Evolutionary conservation across 2,888 invertebrate species (phyloP), one percentile per base, ranked within the genome.

Genomic region (Spodoptera exigua): DNA sequence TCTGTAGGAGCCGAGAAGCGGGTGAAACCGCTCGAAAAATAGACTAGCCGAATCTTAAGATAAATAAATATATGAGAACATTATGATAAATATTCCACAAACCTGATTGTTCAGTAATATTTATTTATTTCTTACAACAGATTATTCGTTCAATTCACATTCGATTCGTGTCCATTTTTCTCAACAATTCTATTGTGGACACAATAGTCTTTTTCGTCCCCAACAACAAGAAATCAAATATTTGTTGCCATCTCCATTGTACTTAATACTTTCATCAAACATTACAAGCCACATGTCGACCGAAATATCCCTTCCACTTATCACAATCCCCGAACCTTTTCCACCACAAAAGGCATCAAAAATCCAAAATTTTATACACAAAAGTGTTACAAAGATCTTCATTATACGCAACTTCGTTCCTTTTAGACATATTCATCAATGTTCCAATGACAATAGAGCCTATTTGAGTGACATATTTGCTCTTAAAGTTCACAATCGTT

Each of bases 381-480:
- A 48, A 63, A 61, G 45, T 46, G 32, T 51, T 35, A 45, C 46
- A 51, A 54, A 67, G 58, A 47, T 43, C 45, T 59, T 72, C 57
- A 70, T 71, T 69, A 62, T 51, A 60, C 34, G 55, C 56, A 16
- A 57, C 57, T 69, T 63, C 57, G 53, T 71, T 54, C 60, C 52
- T 53, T 57, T 53, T 66, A 37, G 46, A 52, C 37, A 37, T 58
- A 76, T 76, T 46, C 46, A 49, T 70, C 78, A 71, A 58, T 68
- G 68, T 66, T 47, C 43, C 14, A 46, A 7, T 45, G 53, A 77
- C 77, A 76, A 77, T 68, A 37, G 63, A 14, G 21, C 36, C 68
- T 47, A 63, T 74, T 63, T 11, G 36, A 40, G 48, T 67, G 67
- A 76, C 64, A 58, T 76, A 75, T 75, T 65, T 61, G 64, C 67